Conservation (phyloP, 2,113 vertebrate species). For the Probosciger aterrimus region DNA sequence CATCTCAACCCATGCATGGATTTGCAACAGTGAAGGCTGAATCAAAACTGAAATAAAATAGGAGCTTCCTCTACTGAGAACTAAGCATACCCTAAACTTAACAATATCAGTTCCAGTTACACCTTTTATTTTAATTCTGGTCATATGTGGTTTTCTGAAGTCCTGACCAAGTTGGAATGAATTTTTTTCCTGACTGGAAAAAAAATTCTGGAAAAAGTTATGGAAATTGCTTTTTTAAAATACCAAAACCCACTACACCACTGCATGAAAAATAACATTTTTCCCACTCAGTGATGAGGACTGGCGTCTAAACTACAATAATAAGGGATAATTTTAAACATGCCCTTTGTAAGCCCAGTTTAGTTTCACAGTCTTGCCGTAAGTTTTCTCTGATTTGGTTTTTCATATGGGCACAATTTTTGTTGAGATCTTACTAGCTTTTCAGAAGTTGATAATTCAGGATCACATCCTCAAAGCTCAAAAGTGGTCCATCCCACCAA, state of each 20-base stretch:
- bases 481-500: neutral
- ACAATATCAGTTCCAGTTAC: neutral
- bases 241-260: neutral
- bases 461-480: neutral
- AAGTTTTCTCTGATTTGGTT: neutral
- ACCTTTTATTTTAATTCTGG: neutral
- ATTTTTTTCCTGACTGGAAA: neutral
- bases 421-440: neutral
- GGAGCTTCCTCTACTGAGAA: neutral
- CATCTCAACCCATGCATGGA: neutral
- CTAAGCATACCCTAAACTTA: neutral
- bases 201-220: neutral
- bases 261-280: neutral
- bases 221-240: neutral
- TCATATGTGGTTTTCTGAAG: neutral
- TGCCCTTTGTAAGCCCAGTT: accelerated
- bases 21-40: neutral
- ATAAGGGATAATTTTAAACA: neutral
- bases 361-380: neutral
- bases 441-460: neutral
- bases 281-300: neutral
- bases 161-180: neutral
- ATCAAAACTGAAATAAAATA: neutral
- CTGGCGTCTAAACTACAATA: neutral
- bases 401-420: neutral